Conservation (phyloP, 2,113 vertebrate genomes). For the Platycercus adscitus region DNA sequence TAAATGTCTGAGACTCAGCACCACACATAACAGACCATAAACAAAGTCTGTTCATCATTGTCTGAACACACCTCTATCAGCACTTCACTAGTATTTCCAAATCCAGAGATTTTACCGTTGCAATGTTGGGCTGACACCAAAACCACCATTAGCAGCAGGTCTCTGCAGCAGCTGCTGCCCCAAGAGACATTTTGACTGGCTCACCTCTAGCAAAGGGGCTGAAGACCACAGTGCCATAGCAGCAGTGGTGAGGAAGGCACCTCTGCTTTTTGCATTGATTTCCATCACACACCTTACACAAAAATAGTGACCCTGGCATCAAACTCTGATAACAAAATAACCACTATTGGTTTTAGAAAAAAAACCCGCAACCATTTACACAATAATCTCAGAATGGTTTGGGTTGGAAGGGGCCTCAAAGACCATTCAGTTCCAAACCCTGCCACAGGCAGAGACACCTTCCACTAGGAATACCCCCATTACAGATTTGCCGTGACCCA, state of each 20-base stretch:
- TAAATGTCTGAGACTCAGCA: neutral
- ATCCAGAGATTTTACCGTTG: neutral
- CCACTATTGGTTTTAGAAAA: neutral
- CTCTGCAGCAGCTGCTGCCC: neutral
- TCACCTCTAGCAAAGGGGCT: neutral
- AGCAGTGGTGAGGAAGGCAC: neutral
- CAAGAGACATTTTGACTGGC: neutral
- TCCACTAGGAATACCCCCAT: fast-evolving
- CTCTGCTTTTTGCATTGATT: neutral
- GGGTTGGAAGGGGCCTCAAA: neutral
- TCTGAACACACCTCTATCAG: neutral
- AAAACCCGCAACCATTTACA: neutral
- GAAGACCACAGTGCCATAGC: neutral
- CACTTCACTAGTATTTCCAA: neutral
- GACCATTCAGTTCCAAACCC: neutral
- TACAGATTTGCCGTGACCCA: neutral
- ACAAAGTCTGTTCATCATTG: neutral
- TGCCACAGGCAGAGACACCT: neutral
- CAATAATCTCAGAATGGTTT: neutral
- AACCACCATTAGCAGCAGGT: neutral
- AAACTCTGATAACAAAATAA: neutral
- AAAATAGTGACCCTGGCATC: neutral
- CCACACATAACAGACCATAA: fast-evolving
- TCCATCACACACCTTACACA: neutral
- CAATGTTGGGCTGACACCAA: neutral